Evolutionary conservation across 1,140 invertebrate genomes (phyloP).

Genomic region (Drosophila bocki): DNA sequence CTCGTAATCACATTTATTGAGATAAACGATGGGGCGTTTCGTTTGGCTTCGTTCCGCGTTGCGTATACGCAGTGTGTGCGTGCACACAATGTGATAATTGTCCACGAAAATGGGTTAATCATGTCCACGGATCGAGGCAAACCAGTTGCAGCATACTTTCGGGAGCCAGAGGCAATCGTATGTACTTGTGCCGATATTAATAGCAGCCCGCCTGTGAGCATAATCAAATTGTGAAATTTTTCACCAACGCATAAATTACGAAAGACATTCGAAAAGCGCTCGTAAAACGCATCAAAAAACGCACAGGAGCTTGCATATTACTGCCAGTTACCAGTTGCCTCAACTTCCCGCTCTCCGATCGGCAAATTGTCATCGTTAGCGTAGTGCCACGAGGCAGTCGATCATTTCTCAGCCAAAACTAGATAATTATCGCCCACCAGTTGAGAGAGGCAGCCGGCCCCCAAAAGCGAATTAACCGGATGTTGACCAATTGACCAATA

Average conservation of each 20-base stretch:
- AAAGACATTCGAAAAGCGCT: conserved; percentile 36
- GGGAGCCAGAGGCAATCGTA: conserved; percentile 14
- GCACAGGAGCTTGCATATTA: conserved; percentile 29
- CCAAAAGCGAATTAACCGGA: conserved; percentile 49
- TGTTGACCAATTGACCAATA: conserved; percentile 25
- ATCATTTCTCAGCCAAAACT: conserved; percentile 67
- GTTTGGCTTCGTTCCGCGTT: conserved; percentile 26
- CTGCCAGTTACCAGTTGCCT: conserved; percentile 28
- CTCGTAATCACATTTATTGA: conserved; percentile 60
- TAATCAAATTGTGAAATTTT: conserved; percentile 32
- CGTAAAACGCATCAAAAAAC: conserved; percentile 59
- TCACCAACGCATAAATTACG: conserved; percentile 41
- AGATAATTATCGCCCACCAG: conserved; percentile 81
- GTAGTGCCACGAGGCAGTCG: conserved; percentile 60
- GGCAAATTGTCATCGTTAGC: conserved; percentile 76
- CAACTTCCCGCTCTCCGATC: conserved; percentile 4
- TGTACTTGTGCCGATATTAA: conserved; percentile 10
- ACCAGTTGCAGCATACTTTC: conserved; percentile 25
- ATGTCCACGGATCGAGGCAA: conserved; percentile 8
- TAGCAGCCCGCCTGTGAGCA: background rate
- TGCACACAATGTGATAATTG: conserved; percentile 55
- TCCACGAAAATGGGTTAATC: conserved; percentile 52
- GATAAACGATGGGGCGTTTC: conserved; percentile 60
- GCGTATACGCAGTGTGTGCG: conserved; percentile 53
- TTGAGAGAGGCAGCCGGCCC: conserved; percentile 50